phyloP scores from a whole-genome alignment of 2,113 vertebrate genomes.

The Tachysurus vachellii region DNA sequence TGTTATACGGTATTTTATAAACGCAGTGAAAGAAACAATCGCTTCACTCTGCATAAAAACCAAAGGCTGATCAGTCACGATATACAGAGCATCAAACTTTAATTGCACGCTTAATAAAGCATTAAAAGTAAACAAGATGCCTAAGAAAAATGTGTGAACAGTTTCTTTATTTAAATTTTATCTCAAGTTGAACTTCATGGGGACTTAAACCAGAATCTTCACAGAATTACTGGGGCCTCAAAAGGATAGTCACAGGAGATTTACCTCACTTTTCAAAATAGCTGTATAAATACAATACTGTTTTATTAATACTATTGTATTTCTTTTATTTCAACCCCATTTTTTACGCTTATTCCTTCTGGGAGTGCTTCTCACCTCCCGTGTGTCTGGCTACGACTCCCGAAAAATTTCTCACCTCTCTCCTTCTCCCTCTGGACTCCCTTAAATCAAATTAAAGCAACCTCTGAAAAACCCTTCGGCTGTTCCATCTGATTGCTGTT shows the following conservation, averaged over 20 bases:
- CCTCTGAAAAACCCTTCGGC: conserved; percentile 1
- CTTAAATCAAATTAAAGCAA: background rate
- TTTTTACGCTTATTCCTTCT: background rate
- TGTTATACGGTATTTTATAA: background rate
- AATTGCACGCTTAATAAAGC: background rate
- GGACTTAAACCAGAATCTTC: background rate
- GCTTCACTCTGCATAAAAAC: background rate
- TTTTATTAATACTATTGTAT: background rate
- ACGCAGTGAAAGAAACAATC: background rate
- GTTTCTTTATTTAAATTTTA: background rate
- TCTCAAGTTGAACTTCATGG: background rate
- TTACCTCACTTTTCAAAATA: no score
- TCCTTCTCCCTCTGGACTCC: background rate
- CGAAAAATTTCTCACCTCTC: background rate
- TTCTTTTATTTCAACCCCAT: background rate
- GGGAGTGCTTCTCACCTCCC: background rate
- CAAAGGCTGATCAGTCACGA: background rate
- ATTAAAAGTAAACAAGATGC: background rate
- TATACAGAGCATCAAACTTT: no score
- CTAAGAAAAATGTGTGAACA: background rate
- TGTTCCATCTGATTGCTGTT: background rate
- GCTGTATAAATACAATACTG: background rate
- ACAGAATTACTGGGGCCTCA: background rate
- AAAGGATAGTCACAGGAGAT: background rate
- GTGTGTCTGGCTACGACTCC: background rate